These are phyloP conservation scores for Cyrtonyx montezumae DNA, from an alignment of 2,113 vertebrate genomes.

Conservation along the genomic window DNA sequence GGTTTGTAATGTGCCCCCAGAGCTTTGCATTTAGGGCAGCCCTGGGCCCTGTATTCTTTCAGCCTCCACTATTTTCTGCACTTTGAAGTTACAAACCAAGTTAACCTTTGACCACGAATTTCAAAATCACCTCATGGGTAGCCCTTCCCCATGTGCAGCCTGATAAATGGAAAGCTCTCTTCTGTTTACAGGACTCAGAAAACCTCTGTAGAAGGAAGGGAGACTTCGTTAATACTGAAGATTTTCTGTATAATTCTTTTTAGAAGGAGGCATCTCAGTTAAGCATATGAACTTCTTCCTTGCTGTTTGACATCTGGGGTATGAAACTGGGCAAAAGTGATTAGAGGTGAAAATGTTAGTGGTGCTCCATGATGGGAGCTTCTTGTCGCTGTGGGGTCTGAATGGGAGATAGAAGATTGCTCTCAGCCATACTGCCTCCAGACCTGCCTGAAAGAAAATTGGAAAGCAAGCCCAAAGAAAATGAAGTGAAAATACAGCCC, in stretches of 20 bases:
- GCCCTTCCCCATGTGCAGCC: slow-evolving; percentile 14
- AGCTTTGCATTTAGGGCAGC: background rate
- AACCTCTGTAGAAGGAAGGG: background rate
- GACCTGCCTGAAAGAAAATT: background rate
- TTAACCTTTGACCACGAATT: slow-evolving; percentile 62
- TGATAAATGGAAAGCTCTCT: slow-evolving; percentile 15
- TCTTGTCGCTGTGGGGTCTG: background rate
- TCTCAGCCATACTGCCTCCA: background rate
- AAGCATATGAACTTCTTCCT: background rate
- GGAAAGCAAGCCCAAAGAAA: background rate
- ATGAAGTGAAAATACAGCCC: background rate
- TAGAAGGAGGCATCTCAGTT: background rate
- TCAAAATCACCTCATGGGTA: slow-evolving; percentile 43
- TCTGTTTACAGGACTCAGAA: background rate
- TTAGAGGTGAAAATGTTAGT: background rate
- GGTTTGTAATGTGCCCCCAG: background rate
- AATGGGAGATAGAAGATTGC: background rate
- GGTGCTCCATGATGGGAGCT: fast-evolving
- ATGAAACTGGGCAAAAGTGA: background rate
- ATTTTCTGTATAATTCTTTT: slow-evolving; percentile 3
- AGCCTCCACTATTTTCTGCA: slow-evolving; percentile 36
- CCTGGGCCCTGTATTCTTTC: background rate
- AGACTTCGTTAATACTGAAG: background rate
- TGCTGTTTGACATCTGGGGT: background rate
- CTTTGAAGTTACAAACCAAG: slow-evolving; percentile 48